These are phyloP conservation scores for Oscheius myriophilus DNA, from an alignment of 2,888 invertebrate species.

Conservation along the genomic window DNA sequence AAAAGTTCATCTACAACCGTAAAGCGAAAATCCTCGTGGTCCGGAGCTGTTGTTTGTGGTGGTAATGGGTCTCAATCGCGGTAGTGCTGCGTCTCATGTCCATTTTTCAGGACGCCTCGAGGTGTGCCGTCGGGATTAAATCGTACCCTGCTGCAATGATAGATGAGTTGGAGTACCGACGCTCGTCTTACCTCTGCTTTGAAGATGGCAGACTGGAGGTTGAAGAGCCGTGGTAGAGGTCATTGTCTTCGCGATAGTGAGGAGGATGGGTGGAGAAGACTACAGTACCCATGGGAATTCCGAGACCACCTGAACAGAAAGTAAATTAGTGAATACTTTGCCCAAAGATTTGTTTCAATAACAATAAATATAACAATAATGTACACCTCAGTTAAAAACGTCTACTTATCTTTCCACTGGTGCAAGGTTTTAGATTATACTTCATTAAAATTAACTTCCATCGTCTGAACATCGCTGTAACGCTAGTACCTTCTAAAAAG, in stretches of 20 bases:
- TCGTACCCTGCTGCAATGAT: constrained; percentile 54
- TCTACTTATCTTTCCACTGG: no score
- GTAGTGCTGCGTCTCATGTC: constrained; percentile 37
- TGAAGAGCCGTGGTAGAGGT: constrained; percentile 58
- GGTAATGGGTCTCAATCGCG: constrained; percentile 20
- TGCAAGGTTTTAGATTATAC: no score
- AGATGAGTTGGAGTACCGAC: not conserved
- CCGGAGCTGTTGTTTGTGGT: not conserved
- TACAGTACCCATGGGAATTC: constrained; percentile 67
- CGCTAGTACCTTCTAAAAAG: no score
- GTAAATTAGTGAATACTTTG: no score
- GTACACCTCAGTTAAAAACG: no score
- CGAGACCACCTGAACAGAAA: constrained; percentile 62
- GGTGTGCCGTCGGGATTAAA: constrained; percentile 70
- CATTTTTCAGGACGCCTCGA: constrained; percentile 66
- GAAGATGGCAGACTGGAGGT: constrained; percentile 59
- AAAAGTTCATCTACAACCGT: not conserved
- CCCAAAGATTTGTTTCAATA: no score
- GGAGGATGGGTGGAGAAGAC: constrained; percentile 70
- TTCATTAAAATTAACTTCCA: no score
- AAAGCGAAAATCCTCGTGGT: constrained; percentile 8
- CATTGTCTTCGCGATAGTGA: constrained; percentile 60
- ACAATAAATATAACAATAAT: no score
- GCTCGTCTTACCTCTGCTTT: constrained; percentile 41
- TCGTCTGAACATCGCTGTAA: no score